Evolutionary conservation across 2,888 invertebrate species (phyloP), one percentile per base, ranked within the genome.

Genomic region (Actias luna): DNA sequence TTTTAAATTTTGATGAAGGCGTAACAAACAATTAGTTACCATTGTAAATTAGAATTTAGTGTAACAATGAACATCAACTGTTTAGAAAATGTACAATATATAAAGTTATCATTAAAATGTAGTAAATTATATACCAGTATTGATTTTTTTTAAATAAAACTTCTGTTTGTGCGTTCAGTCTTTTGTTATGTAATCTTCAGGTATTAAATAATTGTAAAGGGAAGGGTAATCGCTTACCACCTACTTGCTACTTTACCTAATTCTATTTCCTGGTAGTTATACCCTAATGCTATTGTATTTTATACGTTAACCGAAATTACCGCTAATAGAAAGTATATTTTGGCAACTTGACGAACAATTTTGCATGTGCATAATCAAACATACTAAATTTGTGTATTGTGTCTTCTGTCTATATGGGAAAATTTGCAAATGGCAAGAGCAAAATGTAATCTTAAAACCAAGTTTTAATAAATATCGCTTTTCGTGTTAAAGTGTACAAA

Each of bases 11-110:
- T 55, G 3, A 8, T 55, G n/a, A 55, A 55, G 29, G 55, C 55
- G 55, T 55, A 55, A 55, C 27, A 27, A n/a, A 55, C 29, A n/a
- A 29, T 55, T 55, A 22, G 29, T 29, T 55, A 29, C 52, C 52
- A 55, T 5, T 1, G 7, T 25, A 52, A 22, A 52, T 27, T 25
- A 29, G 5, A 27, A 55, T 55, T 55, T 55, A 5, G 16, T 29
- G 52, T 55, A 55, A n/a, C 50, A 55, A 16, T 16, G 5, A 16
- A 29, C 10, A 29, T 29, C 29, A 55, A 27, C 25, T n/a, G 29
- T 5, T 55, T 55, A 27, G 2, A 29, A 55, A 55, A 55, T 55
- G 14, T 18, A 4, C 5, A 16, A 29, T 10, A 55, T 5, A 55
- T 25, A 39, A 10, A 10, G 25, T 25, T 25, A 50, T n/a, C 22